These are phyloP conservation scores for Eolophus roseicapilla DNA, from an alignment of 2,113 vertebrate genomes.

Conservation along the genomic window DNA sequence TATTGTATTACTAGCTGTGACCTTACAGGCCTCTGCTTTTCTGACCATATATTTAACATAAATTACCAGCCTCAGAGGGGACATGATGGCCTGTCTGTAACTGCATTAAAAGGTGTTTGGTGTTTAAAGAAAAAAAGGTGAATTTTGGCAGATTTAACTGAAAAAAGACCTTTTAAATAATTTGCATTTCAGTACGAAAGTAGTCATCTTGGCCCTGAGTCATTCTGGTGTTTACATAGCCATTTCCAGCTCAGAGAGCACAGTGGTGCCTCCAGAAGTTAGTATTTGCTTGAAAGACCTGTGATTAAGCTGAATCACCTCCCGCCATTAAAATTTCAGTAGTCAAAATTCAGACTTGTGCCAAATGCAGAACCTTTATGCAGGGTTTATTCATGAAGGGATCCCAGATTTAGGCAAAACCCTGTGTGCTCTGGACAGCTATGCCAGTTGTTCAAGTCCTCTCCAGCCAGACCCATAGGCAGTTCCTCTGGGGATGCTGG, in stretches of 20 bases:
- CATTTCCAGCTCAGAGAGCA: neutral
- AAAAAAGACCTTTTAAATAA: neutral
- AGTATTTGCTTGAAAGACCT: neutral
- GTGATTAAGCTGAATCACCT: neutral
- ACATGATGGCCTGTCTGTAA: neutral
- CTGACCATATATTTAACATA: neutral
- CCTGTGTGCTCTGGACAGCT: neutral
- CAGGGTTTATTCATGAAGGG: neutral
- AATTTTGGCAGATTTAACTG: neutral
- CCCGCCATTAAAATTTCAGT: neutral
- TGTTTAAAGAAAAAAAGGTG: neutral
- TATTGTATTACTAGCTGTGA: neutral
- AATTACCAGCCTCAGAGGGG: neutral
- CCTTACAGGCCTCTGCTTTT: neutral
- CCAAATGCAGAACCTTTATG: rapidly evolving
- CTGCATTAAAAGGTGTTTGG: neutral
- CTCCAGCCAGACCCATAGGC: rapidly evolving
- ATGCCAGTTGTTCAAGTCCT: neutral
- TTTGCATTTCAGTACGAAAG: neutral
- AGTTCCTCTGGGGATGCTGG: neutral
- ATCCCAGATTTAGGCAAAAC: neutral
- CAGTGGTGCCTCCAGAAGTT: neutral
- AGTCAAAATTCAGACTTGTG: neutral
- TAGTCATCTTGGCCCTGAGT: neutral
- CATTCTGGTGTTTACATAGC: neutral